These are phyloP conservation scores for Ypsolopha scabrella DNA, from an alignment of 2,888 invertebrate genomes.

Conservation along the genomic window DNA sequence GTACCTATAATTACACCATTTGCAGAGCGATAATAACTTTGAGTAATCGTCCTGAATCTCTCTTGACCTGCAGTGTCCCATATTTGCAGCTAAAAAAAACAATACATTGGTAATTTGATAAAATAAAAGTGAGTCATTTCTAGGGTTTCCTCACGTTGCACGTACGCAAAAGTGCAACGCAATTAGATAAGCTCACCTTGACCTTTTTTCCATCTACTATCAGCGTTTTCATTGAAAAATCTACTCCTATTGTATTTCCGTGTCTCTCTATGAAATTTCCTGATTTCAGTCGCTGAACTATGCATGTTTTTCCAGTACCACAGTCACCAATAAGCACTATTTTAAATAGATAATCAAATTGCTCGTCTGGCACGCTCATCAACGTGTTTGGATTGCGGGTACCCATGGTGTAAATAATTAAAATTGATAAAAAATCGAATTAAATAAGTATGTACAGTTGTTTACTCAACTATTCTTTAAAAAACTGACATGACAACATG, in stretches of 20 bases:
- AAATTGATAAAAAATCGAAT: not conserved
- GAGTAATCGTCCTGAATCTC: constrained; percentile 95
- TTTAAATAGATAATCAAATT: constrained; percentile 95
- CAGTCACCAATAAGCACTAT: constrained; percentile 94
- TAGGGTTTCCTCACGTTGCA: not conserved
- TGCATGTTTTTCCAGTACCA: constrained; percentile 93
- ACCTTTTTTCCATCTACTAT: constrained; percentile 94
- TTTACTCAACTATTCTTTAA: too few relatives aligned
- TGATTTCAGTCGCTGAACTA: constrained; percentile 95
- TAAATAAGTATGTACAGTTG: not conserved
- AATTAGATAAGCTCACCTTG: constrained; percentile 75
- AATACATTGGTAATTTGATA: not conserved
- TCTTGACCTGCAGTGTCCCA: constrained; percentile 99
- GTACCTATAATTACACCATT: constrained; percentile 94
- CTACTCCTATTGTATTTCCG: constrained; percentile 97
- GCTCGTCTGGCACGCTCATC: constrained; percentile 82
- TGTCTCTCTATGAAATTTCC: constrained; percentile 96
- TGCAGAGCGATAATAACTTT: constrained; percentile 96
- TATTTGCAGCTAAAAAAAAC: constrained; percentile 81
- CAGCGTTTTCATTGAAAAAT: constrained; percentile 98
- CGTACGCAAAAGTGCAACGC: constrained; percentile 14
- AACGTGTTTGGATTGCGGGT: constrained; percentile 81
- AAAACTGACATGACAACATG: too few relatives aligned
- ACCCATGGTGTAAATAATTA: constrained; percentile 66
- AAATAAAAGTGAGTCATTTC: not conserved